A percentile compares a stretch with the other conserved stretches of the same genome.
Conservation (phyloP, 30 jellyfish, hydroid and myxozoan species). For the Pseudorhiza aurosa region DNA sequence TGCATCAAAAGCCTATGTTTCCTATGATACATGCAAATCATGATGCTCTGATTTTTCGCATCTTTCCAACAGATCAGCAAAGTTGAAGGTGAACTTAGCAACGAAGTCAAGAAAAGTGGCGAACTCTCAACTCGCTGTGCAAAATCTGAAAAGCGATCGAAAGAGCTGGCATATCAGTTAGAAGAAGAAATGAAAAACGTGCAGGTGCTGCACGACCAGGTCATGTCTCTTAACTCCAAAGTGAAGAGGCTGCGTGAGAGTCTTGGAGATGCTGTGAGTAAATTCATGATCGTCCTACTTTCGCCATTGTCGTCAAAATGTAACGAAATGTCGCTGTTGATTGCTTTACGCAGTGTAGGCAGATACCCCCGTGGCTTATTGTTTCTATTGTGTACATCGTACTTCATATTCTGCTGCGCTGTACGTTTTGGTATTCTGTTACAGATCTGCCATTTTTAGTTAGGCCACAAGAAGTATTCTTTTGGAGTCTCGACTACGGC, state of each 20-base stretch:
- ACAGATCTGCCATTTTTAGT: no score
- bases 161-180: slow-evolving; percentile 51
- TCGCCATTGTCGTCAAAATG: no score
- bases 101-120: slow-evolving; percentile 64
- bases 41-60: no score
- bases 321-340: no score
- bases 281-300: neutral
- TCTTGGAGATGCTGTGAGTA: slow-evolving; percentile 78
- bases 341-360: neutral
- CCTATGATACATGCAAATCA: no score
- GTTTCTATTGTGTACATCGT: no score
- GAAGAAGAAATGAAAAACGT: slow-evolving; percentile 73
- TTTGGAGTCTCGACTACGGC: no score
- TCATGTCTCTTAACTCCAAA: slow-evolving; percentile 50
- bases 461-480: no score
- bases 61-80: slow-evolving; percentile 53
- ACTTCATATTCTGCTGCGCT: no score
- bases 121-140: slow-evolving; percentile 56
- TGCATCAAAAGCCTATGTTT: no score
- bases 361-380: no score
- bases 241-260: slow-evolving; percentile 72
- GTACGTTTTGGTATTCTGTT: no score
- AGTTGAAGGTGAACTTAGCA: slow-evolving; percentile 68
- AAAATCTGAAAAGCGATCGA: slow-evolving; percentile 74
- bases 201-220: slow-evolving; percentile 66